Evolutionary conservation across 1,140 invertebrate genomes (phyloP), one percentile per base, ranked within the genome.

Genomic region (Meloidogyne hapla): DNA sequence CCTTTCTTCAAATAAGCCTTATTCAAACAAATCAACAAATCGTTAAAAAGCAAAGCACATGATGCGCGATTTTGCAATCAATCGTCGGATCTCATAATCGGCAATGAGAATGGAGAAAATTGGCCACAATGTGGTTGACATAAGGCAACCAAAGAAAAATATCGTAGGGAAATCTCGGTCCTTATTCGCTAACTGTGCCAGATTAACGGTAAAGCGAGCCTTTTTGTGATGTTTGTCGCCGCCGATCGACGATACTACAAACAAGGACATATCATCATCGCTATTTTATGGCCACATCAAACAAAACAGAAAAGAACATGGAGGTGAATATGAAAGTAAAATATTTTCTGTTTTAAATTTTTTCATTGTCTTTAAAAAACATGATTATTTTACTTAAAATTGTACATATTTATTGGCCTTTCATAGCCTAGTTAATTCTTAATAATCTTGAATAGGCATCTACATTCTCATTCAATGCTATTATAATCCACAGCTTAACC

Each of bases 191-290:
- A n/a, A 33, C 33, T 33, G n/a, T 45, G 48, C 48, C 4, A 56
- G 48, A 56, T 56, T 56, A 56, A 4, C 45, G 6, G 48, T 56
- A n/a, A 56, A 56, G 48, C n/a, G n/a, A 56, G 48, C 18, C 8
- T 56, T 56, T 56, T 56, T 56, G 48, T 56, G 48, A 56, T 56
- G n/a, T 56, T 56, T 56, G 48, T 56, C 48, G 48, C n/a, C 48
- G 48, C 48, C 2, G n/a, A n/a, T 21, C 48, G n/a, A 8, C 18
- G 18, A n/a, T n/a, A 56, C 33, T n/a, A n/a, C 48, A 56, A 56
- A 56, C n/a, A 56, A 56, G 48, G 48, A 56, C 48, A 56, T 56
- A n/a, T 56, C 48, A 56, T 56, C n/a, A 56, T 56, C 48, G 48
- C 8, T 56, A 56, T 56, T 56, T 56, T 56, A 56, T 56, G 48